These are phyloP conservation scores for Brachyopa scutellaris DNA, from an alignment of 2,888 invertebrate species.

Conservation along the genomic window DNA sequence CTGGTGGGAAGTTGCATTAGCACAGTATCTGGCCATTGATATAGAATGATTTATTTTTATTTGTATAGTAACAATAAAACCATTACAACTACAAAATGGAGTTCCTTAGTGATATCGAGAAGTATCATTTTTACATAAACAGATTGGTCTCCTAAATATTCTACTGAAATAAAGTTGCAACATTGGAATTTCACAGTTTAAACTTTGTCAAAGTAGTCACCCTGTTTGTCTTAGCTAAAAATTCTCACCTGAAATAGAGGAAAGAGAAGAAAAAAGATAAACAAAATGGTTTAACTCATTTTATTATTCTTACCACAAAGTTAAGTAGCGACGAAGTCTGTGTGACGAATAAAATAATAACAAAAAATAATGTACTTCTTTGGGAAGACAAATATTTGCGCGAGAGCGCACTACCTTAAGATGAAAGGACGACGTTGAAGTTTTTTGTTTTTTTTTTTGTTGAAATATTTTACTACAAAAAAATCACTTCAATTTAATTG, in stretches of 20 bases:
- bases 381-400: slow-evolving; percentile 22
- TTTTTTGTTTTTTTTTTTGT: neutral
- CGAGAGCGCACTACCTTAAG: neutral
- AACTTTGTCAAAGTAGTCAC: neutral
- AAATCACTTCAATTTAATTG: slow-evolving; percentile 7
- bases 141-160: too few relatives aligned
- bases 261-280: slow-evolving; percentile 9
- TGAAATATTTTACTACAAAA: neutral
- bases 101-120: too few relatives aligned
- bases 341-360: neutral
- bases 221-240: neutral
- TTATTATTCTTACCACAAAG: slow-evolving; percentile 1
- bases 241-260: neutral
- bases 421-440: slow-evolving; percentile 1
- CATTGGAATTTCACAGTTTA: too few relatives aligned
- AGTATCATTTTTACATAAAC: too few relatives aligned
- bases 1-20: too few relatives aligned
- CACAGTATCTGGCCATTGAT: too few relatives aligned
- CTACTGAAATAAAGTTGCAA: too few relatives aligned
- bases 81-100: too few relatives aligned
- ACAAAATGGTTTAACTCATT: slow-evolving; percentile 10
- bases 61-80: too few relatives aligned
- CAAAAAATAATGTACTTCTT: neutral
- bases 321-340: neutral
- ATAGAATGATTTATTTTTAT: too few relatives aligned